Evolutionary conservation across 2,113 vertebrate species (phyloP).

Genomic region (Catharus fuscescens): DNA sequence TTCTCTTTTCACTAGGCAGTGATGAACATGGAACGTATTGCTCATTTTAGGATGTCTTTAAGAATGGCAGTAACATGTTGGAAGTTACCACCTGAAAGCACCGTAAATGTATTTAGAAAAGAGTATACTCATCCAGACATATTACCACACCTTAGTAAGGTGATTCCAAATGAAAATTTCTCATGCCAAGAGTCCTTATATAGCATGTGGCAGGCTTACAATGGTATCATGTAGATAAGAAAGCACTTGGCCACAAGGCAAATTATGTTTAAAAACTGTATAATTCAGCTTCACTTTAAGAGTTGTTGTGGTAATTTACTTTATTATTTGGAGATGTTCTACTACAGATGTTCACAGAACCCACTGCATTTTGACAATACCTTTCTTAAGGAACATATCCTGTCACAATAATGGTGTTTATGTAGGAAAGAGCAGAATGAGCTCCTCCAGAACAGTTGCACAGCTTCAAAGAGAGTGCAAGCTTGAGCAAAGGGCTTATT

Average conservation of each 20-base stretch:
- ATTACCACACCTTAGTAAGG: background rate
- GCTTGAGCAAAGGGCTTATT: background rate
- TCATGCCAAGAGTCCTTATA: background rate
- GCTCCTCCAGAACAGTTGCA: background rate
- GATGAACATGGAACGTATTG: background rate
- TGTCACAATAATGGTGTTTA: background rate
- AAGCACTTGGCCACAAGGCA: background rate
- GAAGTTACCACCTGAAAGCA: background rate
- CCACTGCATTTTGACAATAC: background rate
- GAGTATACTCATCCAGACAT: background rate
- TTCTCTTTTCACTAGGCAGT: background rate
- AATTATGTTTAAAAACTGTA: background rate
- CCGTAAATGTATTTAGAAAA: background rate
- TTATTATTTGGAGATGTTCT: background rate
- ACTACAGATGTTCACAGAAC: background rate
- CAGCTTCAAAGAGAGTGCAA: background rate
- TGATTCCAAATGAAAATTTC: background rate
- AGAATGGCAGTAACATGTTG: background rate
- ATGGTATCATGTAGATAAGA: background rate
- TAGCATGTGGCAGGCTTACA: background rate
- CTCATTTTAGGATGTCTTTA: background rate
- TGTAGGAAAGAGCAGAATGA: background rate
- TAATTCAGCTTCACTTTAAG: background rate
- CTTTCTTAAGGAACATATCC: background rate
- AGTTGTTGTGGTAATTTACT: background rate